Evolutionary conservation across 2,888 invertebrate species (phyloP), one percentile per base, ranked within the genome.

Genomic region (Acronicta aceris): DNA sequence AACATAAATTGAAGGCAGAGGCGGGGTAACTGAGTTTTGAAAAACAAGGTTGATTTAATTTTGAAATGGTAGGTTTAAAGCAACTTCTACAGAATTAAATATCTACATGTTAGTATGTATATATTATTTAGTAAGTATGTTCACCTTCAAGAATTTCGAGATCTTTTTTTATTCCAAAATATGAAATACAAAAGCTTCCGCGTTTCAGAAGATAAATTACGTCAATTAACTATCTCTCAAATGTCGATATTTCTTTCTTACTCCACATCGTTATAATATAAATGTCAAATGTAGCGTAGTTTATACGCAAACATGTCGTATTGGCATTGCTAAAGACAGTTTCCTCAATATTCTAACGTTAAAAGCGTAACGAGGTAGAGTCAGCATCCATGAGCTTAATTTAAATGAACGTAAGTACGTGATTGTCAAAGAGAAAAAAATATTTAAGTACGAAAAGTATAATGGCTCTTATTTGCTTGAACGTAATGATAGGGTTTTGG

Each of bases 281-380:
- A 53, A 40, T 48, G 0, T 43, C 12, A n/a, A 21, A 10, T 17
- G 13, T 30, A n/a, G 40, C 45, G 41, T 42, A 40, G 38, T 57
- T 46, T 8, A 15, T 38, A 38, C 30, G 17, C 53, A 54, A 51
- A 58, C 30, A 51, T 25, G 42, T 13, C 25, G 12, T 40, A 21
- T 68, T 30, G 33, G 50, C 30, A 58, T 38, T 41, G 41, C 52
- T 49, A 46, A 58, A 50, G 48, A 58, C 13, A 65, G 36, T 50
- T 17, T 46, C 7, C 50, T 40, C 17, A 58, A 53, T 52, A 52
- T 52, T 49, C 51, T 41, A 52, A n/a, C 47, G 47, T 48, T 12
- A 13, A 51, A 41, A 42, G 7, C 48, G 27, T 64, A 75, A 67
- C 67, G 64, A 71, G 61, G 51, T 64, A 75, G 72, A 64, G 30